A percentile compares a stretch with the other conserved stretches of the same genome.
These are phyloP conservation scores for Oreochromis grahami DNA, from an alignment of 2,797 vertebrate species.

Conservation along the genomic window DNA sequence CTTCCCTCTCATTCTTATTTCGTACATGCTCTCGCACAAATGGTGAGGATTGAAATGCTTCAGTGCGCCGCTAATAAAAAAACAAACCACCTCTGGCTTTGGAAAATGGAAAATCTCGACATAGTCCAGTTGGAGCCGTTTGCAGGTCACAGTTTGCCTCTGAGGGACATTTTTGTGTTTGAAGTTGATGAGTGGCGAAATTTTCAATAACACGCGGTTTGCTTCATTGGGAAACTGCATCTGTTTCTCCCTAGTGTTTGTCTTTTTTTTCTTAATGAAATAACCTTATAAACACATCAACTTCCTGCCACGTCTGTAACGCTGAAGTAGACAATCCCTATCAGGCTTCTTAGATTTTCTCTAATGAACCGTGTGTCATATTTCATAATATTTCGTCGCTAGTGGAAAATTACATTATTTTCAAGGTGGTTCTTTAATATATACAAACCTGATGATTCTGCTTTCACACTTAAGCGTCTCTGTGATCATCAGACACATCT, in stretches of 20 bases:
- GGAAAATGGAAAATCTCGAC: conserved; percentile 26
- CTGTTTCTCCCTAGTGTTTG: background rate
- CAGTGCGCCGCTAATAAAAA: conserved; percentile 21
- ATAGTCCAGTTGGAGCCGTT: conserved; percentile 18
- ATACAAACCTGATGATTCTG: background rate
- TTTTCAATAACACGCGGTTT: conserved; percentile 3
- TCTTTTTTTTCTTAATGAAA: background rate
- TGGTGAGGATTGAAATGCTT: conserved; percentile 9
- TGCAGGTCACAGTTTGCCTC: conserved; percentile 20
- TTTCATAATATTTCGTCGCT: background rate
- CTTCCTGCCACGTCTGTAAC: background rate
- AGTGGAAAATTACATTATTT: background rate
- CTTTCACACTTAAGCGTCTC: background rate
- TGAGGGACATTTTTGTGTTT: conserved; percentile 4
- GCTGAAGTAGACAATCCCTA: background rate
- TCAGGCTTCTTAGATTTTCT: background rate
- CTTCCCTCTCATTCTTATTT: conserved; percentile 24
- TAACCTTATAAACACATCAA: conserved; percentile 8
- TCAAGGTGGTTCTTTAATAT: background rate
- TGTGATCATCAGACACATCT: background rate
- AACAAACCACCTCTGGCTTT: conserved; percentile 31
- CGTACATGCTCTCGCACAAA: conserved; percentile 14
- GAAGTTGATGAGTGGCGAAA: conserved; percentile 2
- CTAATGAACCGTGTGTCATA: background rate
- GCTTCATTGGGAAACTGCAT: background rate